These are phyloP conservation scores for Apostichopus californicus DNA, from an alignment of 35 echinoderm and acorn worm genomes.

Conservation along the genomic window DNA sequence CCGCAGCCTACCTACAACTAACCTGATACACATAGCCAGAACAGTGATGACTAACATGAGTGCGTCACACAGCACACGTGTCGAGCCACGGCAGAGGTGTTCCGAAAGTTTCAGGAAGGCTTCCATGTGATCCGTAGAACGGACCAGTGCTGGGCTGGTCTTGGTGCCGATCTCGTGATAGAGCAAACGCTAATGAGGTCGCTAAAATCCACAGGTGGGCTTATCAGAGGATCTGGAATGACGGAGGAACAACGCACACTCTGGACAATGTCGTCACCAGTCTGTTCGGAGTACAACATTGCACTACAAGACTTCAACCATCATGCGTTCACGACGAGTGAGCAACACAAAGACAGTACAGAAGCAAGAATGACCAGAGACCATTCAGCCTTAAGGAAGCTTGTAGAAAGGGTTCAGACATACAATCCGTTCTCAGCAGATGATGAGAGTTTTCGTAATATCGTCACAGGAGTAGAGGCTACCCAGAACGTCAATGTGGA, in stretches of 20 bases:
- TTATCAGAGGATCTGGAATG: too few species aligned
- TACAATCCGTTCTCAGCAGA: conserved; percentile 56
- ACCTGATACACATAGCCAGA: too few species aligned
- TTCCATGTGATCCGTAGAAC: conserved; percentile 42
- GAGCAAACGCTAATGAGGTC: conserved; percentile 23
- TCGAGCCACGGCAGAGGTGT: background rate
- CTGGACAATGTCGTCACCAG: background rate
- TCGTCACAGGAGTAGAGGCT: conserved; percentile 58
- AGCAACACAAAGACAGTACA: too few species aligned
- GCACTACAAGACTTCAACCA: too few species aligned
- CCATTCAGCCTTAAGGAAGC: conserved; percentile 25
- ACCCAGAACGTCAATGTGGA: conserved; percentile 61
- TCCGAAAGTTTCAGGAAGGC: conserved; percentile 5
- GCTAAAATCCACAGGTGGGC: too few species aligned
- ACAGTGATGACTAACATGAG: too few species aligned
- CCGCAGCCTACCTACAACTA: too few species aligned
- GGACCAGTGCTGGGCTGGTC: conserved; percentile 47
- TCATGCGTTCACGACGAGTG: too few species aligned
- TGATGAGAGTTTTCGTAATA: conserved; percentile 48
- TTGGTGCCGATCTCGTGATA: conserved; percentile 17
- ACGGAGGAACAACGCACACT: background rate
- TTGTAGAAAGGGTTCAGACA: conserved; percentile 18
- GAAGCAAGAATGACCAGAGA: too few species aligned
- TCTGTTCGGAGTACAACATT: too few species aligned
- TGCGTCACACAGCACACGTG: too few species aligned